Percentiles rank a stretch among this genome's conserved stretches.
Conservation (phyloP, 2,113 vertebrate genomes). For the Caloenas nicobarica region DNA sequence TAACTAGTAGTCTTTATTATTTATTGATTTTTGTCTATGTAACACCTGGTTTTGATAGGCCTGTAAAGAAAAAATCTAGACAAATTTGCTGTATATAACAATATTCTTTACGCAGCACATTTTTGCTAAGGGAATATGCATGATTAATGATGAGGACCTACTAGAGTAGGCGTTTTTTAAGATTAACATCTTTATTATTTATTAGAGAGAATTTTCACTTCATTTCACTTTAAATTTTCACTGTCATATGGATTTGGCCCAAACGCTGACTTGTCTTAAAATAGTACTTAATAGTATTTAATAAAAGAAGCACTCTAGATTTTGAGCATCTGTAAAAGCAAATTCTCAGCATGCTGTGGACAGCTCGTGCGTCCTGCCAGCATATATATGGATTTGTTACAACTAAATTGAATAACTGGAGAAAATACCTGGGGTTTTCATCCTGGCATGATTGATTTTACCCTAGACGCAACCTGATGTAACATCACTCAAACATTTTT, state of each 20-base stretch:
- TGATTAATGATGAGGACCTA: slow-evolving; percentile 46
- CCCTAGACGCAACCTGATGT: background rate
- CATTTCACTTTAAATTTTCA: slow-evolving; percentile 18
- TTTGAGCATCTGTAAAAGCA: slow-evolving; percentile 15
- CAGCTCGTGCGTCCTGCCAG: background rate
- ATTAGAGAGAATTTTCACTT: slow-evolving; percentile 34
- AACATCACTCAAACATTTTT: background rate
- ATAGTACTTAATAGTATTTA: background rate
- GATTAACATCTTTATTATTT: slow-evolving; percentile 48
- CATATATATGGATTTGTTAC: background rate
- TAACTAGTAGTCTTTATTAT: slow-evolving; percentile 34
- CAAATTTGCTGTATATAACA: slow-evolving; percentile 50
- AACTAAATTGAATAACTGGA: background rate
- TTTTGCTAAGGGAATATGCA: slow-evolving; percentile 57
- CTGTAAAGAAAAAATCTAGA: slow-evolving; percentile 46
- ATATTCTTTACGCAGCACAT: slow-evolving; percentile 19
- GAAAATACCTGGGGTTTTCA: background rate
- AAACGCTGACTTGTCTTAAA: slow-evolving; percentile 18
- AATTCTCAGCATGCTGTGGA: background rate
- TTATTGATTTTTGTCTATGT: slow-evolving; percentile 61
- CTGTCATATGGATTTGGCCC: background rate
- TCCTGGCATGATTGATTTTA: background rate
- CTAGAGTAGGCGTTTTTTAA: slow-evolving; percentile 35
- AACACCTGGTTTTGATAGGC: slow-evolving; percentile 28
- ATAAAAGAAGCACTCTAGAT: slow-evolving; percentile 5